Percentiles rank a stretch among this genome's conserved stretches.
Evolutionary conservation across 2,888 invertebrate species (phyloP).

Genomic region (Eristalis arbustorum): DNA sequence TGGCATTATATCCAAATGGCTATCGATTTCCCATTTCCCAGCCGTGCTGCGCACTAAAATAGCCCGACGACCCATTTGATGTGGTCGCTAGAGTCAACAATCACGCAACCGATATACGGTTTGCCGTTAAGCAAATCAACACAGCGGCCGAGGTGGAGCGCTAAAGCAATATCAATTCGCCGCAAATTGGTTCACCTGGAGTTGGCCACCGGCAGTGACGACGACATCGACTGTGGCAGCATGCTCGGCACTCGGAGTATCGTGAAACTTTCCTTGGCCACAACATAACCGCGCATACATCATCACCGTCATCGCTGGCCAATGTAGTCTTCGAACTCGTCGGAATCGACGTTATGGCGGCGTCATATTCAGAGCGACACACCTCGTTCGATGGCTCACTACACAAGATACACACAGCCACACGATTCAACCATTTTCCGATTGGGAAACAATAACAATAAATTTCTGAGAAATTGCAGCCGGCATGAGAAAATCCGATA

Average conservation of each 20-base stretch:
- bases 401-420: not conserved
- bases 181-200: conserved; percentile 41
- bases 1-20: conserved; percentile 17
- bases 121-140: conserved; percentile 35
- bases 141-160: conserved; percentile 4
- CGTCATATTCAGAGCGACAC: conserved; percentile 26
- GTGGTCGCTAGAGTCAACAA: conserved; percentile 41
- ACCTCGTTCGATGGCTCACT: conserved; percentile 23
- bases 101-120: conserved; percentile 46
- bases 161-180: conserved; percentile 33
- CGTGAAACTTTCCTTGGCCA: not conserved
- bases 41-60: conserved; percentile 9
- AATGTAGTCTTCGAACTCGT: not conserved
- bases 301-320: not conserved
- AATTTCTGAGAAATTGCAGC: conserved; percentile 50
- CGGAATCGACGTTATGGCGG: not conserved
- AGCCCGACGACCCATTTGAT: conserved; percentile 36
- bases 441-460: conserved; percentile 53
- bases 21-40: conserved; percentile 41
- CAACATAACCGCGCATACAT: not conserved
- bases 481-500: conserved; percentile 47
- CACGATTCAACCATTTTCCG: conserved; percentile 30
- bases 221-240: too few species aligned
- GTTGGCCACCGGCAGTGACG: not conserved
- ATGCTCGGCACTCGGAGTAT: too few species aligned